Evolutionary conservation across 2,888 invertebrate species (phyloP), one percentile per base, ranked within the genome.

Genomic region (Maniola hyperantus): DNA sequence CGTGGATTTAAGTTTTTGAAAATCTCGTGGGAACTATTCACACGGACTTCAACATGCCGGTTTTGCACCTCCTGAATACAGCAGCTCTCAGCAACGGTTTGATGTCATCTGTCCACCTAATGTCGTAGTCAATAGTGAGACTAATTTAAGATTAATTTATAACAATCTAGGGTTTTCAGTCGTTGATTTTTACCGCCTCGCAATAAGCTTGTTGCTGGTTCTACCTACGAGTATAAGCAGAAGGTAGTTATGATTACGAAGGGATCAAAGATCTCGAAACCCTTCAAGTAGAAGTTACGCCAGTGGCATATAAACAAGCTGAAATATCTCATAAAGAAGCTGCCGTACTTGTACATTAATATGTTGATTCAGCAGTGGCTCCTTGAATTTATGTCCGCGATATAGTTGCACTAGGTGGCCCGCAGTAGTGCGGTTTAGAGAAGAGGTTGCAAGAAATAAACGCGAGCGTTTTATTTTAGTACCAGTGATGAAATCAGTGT

Each of bases 321-420:
- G 58, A 63, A 58, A 42, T 46, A 65, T 60, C 36, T 42, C 55
- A 61, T 62, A 33, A 20, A 46, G 60, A 66, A 66, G 64, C 65
- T 36, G 67, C 64, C 66, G 64, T 18, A 42, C 57, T 60, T 34
- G 51, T 51, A 58, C 66, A 71, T 68, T 66, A 68, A 66, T 70
- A 66, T 71, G 70, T 68, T 71, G 70, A 71, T 71, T 62, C 68
- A 68, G 66, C 51, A 46, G 63, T 62, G 64, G 50, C 68, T 66
- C 48, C 62, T 66, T 64, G 64, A 70, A 68, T 70, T 68, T 68
- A 68, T 68, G 48, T 57, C 50, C 51, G 50, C 62, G 64, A 70
- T 70, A 62, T 66, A 66, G 57, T 15, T 54, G 33, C 64, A 34
- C 39, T 64, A 61, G 70, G 68, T 64, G 61, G 66, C 61, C 61